Evolutionary conservation across 2,113 vertebrate species (phyloP).

Genomic region (Cromileptes altivelis): DNA sequence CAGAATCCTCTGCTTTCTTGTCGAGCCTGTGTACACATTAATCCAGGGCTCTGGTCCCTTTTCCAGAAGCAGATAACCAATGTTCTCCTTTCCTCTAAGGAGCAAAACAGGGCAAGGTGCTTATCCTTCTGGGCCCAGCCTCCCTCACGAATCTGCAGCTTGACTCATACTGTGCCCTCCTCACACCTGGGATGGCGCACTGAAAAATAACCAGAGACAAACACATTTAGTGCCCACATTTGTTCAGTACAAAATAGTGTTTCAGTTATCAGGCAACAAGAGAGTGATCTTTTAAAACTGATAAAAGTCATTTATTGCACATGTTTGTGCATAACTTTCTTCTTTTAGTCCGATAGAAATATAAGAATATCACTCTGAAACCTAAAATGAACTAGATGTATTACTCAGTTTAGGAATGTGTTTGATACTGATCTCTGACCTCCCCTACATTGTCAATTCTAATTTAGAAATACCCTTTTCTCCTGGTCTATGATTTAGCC

Average conservation of each 20-base stretch:
- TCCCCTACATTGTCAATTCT: constrained; percentile 21
- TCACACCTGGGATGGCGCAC: constrained; percentile 56
- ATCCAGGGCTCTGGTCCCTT: constrained; percentile 80
- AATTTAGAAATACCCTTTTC: constrained; percentile 31
- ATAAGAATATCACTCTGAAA: background rate
- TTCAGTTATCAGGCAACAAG: background rate
- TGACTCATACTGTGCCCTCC: constrained; percentile 64
- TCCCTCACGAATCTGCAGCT: constrained; percentile 68
- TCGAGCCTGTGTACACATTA: constrained; percentile 79
- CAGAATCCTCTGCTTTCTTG: constrained; percentile 78
- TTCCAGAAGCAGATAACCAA: constrained; percentile 64
- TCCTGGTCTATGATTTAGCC: constrained; percentile 64
- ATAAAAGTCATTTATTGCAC: background rate
- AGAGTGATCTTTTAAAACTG: background rate
- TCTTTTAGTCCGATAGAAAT: too few species aligned
- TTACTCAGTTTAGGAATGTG: constrained; percentile 6
- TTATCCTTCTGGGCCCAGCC: constrained; percentile 67
- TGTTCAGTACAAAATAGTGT: constrained; percentile 13
- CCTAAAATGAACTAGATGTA: background rate
- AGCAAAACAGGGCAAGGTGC: constrained; percentile 51
- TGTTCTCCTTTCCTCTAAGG: constrained; percentile 53
- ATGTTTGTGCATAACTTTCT: background rate
- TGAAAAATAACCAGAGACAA: constrained; percentile 70
- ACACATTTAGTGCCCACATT: constrained; percentile 43
- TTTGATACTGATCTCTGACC: constrained; percentile 22